Evolutionary conservation across 2,888 invertebrate genomes (phyloP), one percentile per base, ranked within the genome.

Genomic region (Andrena hattorfiana): DNA sequence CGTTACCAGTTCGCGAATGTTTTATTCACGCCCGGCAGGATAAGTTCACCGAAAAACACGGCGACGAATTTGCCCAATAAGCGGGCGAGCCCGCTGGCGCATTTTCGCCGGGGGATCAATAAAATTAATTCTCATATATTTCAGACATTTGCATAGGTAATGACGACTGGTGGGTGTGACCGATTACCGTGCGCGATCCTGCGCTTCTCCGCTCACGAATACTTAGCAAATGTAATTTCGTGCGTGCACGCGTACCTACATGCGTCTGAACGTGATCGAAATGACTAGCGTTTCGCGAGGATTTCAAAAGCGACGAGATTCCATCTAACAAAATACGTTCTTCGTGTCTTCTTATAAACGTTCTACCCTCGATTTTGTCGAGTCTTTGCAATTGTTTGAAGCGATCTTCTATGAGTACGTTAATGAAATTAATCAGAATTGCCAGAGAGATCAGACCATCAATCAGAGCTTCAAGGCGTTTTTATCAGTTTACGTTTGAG

Each of bases 131-230:
- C 59, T 68, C 71, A 68, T 60, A 81, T 76, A 71, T 81, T 81
- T 81, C 76, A 56, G 60, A 69, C 59, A 72, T 83, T 83, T 81
- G 76, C 81, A 83, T 81, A 63, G 82, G 59, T 83, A 83, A 83
- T 83, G 63, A 68, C 59, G 68, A 59, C 49, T 32, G 76, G 48
- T 69, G 56, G 70, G 54, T 74, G 70, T 63, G 82, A 71, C 75
- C 67, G 70, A 82, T 81, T 59, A 83, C 62, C 42, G 76, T 81
- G 69, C 82, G 82, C 72, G 82, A 81, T 72, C 35, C 76, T 2
- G 56, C 59, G 68, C 35, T 79, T 26, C 64, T 32, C 20, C 35
- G 69, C 13, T 48, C 54, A n/a, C 63, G 78, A 68, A 64, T 63
- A 78, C 81, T 81, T 72, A 67, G 62, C 64, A 72, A 81, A 81